A percentile compares a stretch with the other conserved stretches of the same genome.
These are phyloP conservation scores for Vanessa atalanta DNA, from an alignment of 1,140 invertebrate genomes.

Conservation along the genomic window DNA sequence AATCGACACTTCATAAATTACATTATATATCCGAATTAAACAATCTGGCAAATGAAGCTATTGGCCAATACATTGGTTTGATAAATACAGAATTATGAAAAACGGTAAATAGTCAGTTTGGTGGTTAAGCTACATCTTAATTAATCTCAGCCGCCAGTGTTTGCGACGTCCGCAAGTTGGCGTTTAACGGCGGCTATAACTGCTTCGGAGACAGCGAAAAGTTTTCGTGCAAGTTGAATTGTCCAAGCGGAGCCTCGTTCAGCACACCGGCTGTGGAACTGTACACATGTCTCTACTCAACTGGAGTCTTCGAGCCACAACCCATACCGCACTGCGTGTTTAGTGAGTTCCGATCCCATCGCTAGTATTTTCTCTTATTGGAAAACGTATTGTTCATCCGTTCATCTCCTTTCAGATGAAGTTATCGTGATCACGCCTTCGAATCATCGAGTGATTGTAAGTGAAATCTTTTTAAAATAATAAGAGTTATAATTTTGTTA, in stretches of 20 bases:
- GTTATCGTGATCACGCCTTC: constrained; percentile 58
- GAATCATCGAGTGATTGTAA: constrained; percentile 33
- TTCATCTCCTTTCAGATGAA: constrained; percentile 52
- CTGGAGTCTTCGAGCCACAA: constrained; percentile 85
- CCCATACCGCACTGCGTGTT: constrained; percentile 88
- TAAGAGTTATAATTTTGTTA: too few species aligned
- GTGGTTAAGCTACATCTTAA: too few species aligned
- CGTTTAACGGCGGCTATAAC: constrained; percentile 88
- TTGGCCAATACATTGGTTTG: too few species aligned
- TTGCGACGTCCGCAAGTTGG: constrained; percentile 83
- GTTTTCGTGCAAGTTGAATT: constrained; percentile 85
- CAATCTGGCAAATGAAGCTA: too few species aligned
- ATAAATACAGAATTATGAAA: too few species aligned
- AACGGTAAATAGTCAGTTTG: too few species aligned
- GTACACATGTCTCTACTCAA: constrained; percentile 87
- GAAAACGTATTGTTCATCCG: not conserved
- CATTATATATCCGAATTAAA: too few species aligned
- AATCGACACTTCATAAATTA: too few species aligned
- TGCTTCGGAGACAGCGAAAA: constrained; percentile 83
- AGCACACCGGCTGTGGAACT: constrained; percentile 81
- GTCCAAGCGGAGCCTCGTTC: constrained; percentile 84
- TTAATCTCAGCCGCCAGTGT: constrained; percentile 76
- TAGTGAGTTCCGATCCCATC: constrained; percentile 75
- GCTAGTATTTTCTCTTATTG: too few species aligned
- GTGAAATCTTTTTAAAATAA: not conserved